These are phyloP conservation scores for Prietella phreatophila DNA, from an alignment of 2,113 vertebrate species.

Conservation along the genomic window DNA sequence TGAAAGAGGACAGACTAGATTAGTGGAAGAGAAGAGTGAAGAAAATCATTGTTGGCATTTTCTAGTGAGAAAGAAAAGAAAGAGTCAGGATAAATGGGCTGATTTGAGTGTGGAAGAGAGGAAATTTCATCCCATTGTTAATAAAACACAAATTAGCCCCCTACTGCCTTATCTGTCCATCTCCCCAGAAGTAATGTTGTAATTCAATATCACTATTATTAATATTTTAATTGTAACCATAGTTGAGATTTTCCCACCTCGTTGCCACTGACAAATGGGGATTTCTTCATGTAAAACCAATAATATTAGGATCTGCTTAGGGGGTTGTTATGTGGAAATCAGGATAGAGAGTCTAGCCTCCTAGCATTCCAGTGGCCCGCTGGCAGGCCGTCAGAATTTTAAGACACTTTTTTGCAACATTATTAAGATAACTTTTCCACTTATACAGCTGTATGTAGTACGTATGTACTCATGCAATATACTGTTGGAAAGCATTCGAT, in stretches of 20 bases:
- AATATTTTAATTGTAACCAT: background rate
- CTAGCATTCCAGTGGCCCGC: too few species aligned
- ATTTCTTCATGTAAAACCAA: background rate
- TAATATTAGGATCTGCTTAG: background rate
- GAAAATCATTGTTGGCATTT: background rate
- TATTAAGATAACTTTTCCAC: too few species aligned
- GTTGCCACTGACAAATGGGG: background rate
- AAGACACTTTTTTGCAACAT: too few species aligned
- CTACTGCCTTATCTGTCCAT: background rate
- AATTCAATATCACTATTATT: background rate
- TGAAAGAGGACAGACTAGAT: background rate
- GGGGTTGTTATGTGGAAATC: background rate
- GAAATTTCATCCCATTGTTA: background rate
- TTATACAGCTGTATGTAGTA: too few species aligned
- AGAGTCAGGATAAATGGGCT: background rate
- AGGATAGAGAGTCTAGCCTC: background rate
- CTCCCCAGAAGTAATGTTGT: background rate
- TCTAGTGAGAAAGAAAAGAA: background rate
- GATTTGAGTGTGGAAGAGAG: background rate
- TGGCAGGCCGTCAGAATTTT: too few species aligned
- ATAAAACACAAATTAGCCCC: conserved; percentile 2
- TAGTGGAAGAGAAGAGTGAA: background rate
- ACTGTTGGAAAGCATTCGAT: too few species aligned
- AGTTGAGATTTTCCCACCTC: background rate
- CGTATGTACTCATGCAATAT: too few species aligned